Evolutionary conservation across 2,888 invertebrate genomes (phyloP).

Genomic region (Cataglyphis cursor): DNA sequence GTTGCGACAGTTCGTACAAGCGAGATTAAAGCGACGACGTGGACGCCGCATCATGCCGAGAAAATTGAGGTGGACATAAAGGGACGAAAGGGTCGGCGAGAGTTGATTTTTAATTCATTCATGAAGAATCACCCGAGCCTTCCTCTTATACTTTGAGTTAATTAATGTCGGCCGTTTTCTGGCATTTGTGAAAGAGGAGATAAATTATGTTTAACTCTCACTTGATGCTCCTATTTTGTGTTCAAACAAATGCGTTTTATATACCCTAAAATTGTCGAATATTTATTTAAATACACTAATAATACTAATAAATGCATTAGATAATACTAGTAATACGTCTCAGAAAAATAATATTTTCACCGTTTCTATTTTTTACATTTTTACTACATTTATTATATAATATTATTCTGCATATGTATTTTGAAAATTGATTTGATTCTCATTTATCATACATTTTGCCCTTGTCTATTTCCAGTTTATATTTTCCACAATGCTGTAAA

Average conservation of each 20-base stretch:
- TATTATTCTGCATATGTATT: background rate
- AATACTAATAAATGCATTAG: too few relatives aligned
- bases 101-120: constrained; percentile 55
- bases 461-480: constrained; percentile 20
- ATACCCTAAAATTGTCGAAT: background rate
- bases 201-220: constrained; percentile 23
- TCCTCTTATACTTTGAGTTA: constrained; percentile 11
- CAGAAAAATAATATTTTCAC: background rate
- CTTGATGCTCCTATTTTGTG: background rate
- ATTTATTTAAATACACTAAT: background rate
- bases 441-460: constrained; percentile 18
- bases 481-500: constrained; percentile 8
- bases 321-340: background rate
- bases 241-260: background rate
- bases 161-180: background rate
- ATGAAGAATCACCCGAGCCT: background rate
- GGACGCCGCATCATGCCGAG: constrained; percentile 21
- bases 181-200: constrained; percentile 19
- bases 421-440: constrained; percentile 13
- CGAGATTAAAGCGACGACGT: constrained; percentile 72
- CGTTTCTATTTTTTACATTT: background rate
- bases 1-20: constrained; percentile 67
- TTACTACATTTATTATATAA: background rate
- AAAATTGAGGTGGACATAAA: constrained; percentile 44
- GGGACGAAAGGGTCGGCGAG: constrained; percentile 22